Conservation (phyloP, 2,113 vertebrate genomes). For the Coracopsis vasa region DNA sequence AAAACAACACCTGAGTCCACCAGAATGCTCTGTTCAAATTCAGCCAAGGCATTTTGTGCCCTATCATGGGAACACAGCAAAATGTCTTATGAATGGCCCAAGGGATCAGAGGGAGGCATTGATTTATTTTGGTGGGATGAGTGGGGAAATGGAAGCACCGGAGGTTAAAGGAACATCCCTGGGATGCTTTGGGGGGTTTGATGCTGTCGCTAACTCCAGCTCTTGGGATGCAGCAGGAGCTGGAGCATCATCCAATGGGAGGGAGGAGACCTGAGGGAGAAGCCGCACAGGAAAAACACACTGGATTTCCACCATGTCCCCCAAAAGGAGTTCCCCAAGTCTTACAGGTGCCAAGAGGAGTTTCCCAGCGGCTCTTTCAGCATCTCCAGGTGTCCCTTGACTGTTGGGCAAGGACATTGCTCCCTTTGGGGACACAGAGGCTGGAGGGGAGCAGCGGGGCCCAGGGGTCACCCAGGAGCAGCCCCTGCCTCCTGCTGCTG, state of each 20-base stretch:
- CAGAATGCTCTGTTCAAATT: no score
- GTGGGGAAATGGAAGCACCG: rapidly evolving
- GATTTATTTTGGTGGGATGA: neutral
- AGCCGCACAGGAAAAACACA: neutral
- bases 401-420: neutral
- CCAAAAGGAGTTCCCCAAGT: neutral
- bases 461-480: neutral
- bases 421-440: neutral
- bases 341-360: slow-evolving; percentile 34
- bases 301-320: neutral
- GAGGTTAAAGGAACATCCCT: rapidly evolving
- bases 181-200: neutral
- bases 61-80: rapidly evolving
- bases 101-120: rapidly evolving
- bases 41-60: neutral
- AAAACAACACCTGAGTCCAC: neutral
- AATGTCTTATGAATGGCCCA: rapidly evolving
- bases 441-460: rapidly evolving
- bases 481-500: neutral
- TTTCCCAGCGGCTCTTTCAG: neutral
- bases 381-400: neutral
- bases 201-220: rapidly evolving
- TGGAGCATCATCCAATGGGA: rapidly evolving
- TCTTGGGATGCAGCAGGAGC: neutral
- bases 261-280: rapidly evolving